phyloP scores from a whole-genome alignment of 2,888 invertebrate species.

The Seira sanloemensis region DNA sequence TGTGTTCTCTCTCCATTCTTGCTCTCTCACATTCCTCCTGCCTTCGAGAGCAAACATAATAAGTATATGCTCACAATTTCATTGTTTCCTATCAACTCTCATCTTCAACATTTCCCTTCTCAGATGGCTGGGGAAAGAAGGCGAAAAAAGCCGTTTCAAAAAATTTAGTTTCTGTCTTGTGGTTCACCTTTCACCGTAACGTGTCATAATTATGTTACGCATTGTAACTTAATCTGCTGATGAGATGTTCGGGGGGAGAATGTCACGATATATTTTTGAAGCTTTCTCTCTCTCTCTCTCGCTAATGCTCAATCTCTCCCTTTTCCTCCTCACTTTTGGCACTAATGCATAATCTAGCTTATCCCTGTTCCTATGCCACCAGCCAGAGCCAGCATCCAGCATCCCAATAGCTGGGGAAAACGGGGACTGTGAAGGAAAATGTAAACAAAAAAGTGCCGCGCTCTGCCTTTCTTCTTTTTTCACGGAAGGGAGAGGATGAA shows the following conservation, averaged over 20 bases:
- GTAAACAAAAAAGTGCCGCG: neutral
- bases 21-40: neutral
- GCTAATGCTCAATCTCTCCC: slow-evolving; percentile 1
- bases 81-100: neutral
- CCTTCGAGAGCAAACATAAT: neutral
- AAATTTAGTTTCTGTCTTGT: neutral
- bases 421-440: neutral
- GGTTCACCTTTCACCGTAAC: slow-evolving; percentile 2
- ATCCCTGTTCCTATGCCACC: neutral
- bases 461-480: neutral
- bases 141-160: no score
- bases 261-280: neutral
- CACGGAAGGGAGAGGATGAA: neutral
- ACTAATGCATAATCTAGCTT: slow-evolving; percentile 8
- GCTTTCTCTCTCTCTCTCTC: neutral
- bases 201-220: slow-evolving; percentile 1
- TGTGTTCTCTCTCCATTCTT: neutral
- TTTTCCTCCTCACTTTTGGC: no score
- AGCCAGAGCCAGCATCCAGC: no score
- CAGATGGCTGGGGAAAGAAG: no score
- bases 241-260: neutral
- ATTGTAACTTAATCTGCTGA: slow-evolving; percentile 11
- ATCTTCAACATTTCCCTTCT: no score
- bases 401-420: neutral
- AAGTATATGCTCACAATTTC: no score